These are phyloP conservation scores for Lycorma delicatula DNA, from an alignment of 1,140 invertebrate genomes.

Conservation along the genomic window DNA sequence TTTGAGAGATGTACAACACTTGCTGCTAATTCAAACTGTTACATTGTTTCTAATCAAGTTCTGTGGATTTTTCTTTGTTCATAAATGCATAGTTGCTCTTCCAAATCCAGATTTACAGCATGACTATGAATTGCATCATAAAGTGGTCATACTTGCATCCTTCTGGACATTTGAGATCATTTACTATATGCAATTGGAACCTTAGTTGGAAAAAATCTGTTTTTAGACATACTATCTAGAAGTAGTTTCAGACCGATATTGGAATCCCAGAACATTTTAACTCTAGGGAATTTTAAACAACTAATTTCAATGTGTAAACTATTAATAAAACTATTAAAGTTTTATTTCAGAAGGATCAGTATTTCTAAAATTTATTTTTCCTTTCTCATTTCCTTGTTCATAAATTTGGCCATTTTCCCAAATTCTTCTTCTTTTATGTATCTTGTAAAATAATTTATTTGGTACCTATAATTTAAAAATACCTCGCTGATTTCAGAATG, in stretches of 20 bases:
- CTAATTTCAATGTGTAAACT: conserved; percentile 12
- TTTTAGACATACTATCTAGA: conserved; percentile 6
- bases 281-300: conserved; percentile 9
- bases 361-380: neutral
- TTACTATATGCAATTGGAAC: neutral
- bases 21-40: too few species aligned
- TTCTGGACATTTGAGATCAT: neutral
- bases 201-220: conserved; percentile 12
- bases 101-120: conserved; percentile 12
- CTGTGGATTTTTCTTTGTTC: conserved; percentile 22
- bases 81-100: conserved; percentile 24
- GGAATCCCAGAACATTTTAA: conserved; percentile 10
- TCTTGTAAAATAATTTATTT: too few species aligned
- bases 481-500: too few species aligned
- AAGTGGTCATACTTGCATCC: conserved; percentile 2
- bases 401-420: neutral
- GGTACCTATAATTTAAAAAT: too few species aligned
- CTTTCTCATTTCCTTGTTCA: neutral
- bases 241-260: conserved; percentile 7
- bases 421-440: too few species aligned
- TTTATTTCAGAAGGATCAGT: conserved; percentile 10
- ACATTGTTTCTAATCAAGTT: conserved; percentile 8
- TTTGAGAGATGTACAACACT: conserved; percentile 3
- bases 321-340: conserved; percentile 13
- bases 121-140: conserved; percentile 13